Percentiles rank a stretch among this genome's conserved stretches.
Conservation (phyloP, 2,797 vertebrate species). For the Pampus argenteus region DNA sequence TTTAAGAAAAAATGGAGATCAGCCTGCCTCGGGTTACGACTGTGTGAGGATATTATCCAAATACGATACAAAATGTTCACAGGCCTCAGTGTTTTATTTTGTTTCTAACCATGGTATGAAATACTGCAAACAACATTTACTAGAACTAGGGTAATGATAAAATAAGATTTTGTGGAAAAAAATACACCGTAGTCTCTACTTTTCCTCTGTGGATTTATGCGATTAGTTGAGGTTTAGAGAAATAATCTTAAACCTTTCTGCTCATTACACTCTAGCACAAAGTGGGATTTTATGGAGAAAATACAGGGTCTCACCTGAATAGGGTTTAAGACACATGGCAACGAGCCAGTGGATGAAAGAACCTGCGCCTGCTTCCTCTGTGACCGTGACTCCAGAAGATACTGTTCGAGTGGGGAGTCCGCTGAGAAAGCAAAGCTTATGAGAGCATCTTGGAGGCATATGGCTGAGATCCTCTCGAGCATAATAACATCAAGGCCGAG, state of each 20-base stretch:
- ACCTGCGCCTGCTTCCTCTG: constrained; percentile 13
- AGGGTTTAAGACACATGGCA: constrained; percentile 49
- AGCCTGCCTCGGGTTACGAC: constrained; percentile 57
- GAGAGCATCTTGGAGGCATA: constrained; percentile 60
- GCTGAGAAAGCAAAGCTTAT: constrained; percentile 40
- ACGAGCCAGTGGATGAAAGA: constrained; percentile 29
- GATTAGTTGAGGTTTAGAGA: constrained; percentile 38
- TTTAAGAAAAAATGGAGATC: constrained; percentile 59
- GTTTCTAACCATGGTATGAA: background rate
- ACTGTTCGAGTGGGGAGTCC: constrained; percentile 35
- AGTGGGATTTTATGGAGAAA: constrained; percentile 26
- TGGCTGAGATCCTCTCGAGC: constrained; percentile 48
- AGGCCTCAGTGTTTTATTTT: constrained; percentile 18
- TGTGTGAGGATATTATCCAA: constrained; percentile 67
- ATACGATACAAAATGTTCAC: constrained; percentile 20
- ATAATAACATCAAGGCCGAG: constrained; percentile 57
- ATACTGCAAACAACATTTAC: background rate
- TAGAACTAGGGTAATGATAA: background rate
- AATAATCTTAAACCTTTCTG: constrained; percentile 35
- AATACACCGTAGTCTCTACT: constrained; percentile 6
- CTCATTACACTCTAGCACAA: constrained; percentile 31
- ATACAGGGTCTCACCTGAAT: constrained; percentile 31
- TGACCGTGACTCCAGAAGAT: constrained; percentile 58
- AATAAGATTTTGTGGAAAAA: background rate
- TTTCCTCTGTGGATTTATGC: constrained; percentile 29